Base-by-base conservation (phyloP, 2,113 vertebrate genomes). In the Ophthalmolycus amberensis region DNA sequence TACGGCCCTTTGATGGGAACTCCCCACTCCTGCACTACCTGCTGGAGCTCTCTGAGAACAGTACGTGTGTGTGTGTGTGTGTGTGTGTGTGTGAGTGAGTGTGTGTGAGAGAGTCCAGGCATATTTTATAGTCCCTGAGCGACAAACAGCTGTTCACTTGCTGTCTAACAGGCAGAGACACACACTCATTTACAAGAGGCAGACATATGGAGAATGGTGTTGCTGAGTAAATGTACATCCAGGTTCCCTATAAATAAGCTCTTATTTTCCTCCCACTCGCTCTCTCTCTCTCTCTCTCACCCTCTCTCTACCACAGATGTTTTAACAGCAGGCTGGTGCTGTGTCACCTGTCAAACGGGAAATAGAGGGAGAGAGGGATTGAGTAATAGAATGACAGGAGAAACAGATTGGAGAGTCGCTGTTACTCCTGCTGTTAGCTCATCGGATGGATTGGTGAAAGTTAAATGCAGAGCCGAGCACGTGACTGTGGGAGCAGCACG, bases 41-140 rank as follows among this genome's bases (percentile, higher is more conserved):
- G 34, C 95, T 99, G 37, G 98, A 99, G 93, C 95, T 99, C 60
- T 99, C 98, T 0, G 98, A 99, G 87, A 99, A 99, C 96, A 99
- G 98, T 99, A 93, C 32, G 94, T 73, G 48, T 73, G 54, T 50
- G 40, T 62, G 56, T 76, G 40, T 79, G 44, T 66, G n/a, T 38
- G 48, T 65, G 44, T 52, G 37, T 75, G 3, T n/a, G 32, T 68
- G 32, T 62, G 58, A 60, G 50, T 58, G n/a, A n/a, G 27, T 70
- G 32, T 67, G 67, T 66, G 34, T 37, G 48, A 67, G 22, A 58
- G 54, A 52, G 66, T 79, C 20, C 8, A 14, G 54, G 58, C 27
- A 16, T 89, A 64, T 42, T 87, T 90, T 90, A 90, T 75, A 64
- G 66, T 84, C 72, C 83, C 75, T 74, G 54, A 87, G 79, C 56